Evolutionary conservation across 2,888 invertebrate species (phyloP).

Genomic region (Drosophila demipolita): DNA sequence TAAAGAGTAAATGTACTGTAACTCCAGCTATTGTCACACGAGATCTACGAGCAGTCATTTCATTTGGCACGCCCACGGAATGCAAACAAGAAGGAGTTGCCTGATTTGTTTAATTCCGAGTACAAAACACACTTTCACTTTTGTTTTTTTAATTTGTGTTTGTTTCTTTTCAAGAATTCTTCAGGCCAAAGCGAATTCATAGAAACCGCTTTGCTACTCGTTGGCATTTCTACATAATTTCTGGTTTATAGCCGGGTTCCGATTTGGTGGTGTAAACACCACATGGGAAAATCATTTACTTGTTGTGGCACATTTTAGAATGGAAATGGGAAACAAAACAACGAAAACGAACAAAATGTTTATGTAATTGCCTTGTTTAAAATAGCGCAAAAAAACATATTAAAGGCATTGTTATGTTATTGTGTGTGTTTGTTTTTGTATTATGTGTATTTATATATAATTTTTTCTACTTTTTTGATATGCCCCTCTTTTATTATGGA

Average conservation of each 20-base stretch:
- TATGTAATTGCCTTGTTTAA: slow-evolving; percentile 67
- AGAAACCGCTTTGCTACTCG: slow-evolving; percentile 42
- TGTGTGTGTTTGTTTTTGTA: slow-evolving; percentile 22
- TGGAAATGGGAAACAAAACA: slow-evolving; percentile 2
- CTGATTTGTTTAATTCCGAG: slow-evolving; percentile 5
- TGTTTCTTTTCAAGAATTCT: slow-evolving; percentile 55
- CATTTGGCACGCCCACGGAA: slow-evolving; percentile 43
- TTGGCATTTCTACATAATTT: slow-evolving; percentile 50
- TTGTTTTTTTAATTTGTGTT: slow-evolving; percentile 32
- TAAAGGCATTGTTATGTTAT: slow-evolving; percentile 45
- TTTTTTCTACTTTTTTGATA: slow-evolving; percentile 51
- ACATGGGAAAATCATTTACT: slow-evolving; percentile 43
- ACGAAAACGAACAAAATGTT: slow-evolving; percentile 29
- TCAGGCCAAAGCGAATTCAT: slow-evolving; percentile 41
- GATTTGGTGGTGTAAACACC: slow-evolving; percentile 61
- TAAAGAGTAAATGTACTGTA: slow-evolving; percentile 52
- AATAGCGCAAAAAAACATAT: slow-evolving; percentile 65
- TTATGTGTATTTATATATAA: slow-evolving; percentile 31
- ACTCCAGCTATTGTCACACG: slow-evolving; percentile 34
- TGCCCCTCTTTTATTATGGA: slow-evolving; percentile 19
- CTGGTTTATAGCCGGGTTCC: slow-evolving; percentile 60
- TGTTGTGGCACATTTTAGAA: slow-evolving; percentile 26
- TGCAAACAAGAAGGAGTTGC: slow-evolving; percentile 35
- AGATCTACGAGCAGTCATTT: slow-evolving; percentile 23
- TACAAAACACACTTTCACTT: slow-evolving; percentile 72